Evolutionary conservation across 2,797 vertebrate species (phyloP).

Genomic region (Parambassis ranga): DNA sequence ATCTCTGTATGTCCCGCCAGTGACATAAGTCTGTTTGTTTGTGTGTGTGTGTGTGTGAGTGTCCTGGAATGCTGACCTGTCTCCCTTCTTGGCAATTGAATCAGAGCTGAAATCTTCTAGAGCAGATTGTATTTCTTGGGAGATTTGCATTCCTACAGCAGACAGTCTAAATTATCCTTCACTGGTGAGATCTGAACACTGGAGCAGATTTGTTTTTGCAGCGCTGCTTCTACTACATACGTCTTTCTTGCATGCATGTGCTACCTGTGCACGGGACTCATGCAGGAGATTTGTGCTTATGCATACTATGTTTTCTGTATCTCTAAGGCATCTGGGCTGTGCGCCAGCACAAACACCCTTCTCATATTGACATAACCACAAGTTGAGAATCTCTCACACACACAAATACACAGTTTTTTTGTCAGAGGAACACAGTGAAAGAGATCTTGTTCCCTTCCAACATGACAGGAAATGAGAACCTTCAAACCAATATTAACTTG

Average conservation of each 20-base stretch:
- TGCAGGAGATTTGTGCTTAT: conserved; percentile 29
- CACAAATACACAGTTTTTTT: conserved; percentile 55
- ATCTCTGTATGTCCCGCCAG: background rate
- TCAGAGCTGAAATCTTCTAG: conserved; percentile 12
- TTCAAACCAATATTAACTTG: conserved; percentile 64
- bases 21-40: background rate
- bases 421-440: conserved; percentile 56
- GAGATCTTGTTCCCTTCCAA: conserved; percentile 64
- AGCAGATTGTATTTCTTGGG: conserved; percentile 38
- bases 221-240: background rate
- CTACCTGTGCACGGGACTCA: conserved; percentile 30
- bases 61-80: conserved; percentile 41
- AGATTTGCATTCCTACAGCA: conserved; percentile 30
- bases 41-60: background rate
- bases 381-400: conserved; percentile 59
- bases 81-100: conserved; percentile 19
- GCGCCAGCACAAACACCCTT: conserved; percentile 74
- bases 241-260: conserved; percentile 13
- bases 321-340: conserved; percentile 54
- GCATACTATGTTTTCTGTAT: conserved; percentile 25
- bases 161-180: conserved; percentile 8
- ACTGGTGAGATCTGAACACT: conserved; percentile 11
- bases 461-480: conserved; percentile 77
- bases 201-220: conserved; percentile 26
- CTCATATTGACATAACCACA: conserved; percentile 74